Conservation (phyloP, 2,797 vertebrate species). For the Amblyopsis hoosieri region DNA sequence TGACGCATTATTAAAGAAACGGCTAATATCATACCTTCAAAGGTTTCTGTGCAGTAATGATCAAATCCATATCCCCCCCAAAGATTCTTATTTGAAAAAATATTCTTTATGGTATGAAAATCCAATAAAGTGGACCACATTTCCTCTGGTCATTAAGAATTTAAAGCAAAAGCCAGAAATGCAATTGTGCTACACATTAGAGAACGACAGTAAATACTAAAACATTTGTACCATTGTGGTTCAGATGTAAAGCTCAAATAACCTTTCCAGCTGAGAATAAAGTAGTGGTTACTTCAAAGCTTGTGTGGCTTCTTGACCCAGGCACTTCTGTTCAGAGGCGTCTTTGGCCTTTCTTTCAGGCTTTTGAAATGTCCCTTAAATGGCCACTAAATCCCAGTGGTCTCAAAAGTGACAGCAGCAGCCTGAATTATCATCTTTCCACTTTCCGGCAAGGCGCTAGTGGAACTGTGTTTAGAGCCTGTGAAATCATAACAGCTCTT, state of each 20-base stretch:
- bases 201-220: slow-evolving; percentile 19
- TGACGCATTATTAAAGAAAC: no score
- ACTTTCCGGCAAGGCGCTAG: slow-evolving; percentile 35
- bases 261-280: slow-evolving; percentile 57
- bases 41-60: no score
- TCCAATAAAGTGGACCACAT: not conserved
- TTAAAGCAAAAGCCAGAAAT: slow-evolving; percentile 5
- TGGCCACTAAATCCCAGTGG: slow-evolving; percentile 39
- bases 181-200: slow-evolving; percentile 16
- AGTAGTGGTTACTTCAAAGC: slow-evolving; percentile 47
- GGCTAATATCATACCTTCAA: no score
- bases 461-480: slow-evolving; percentile 50
- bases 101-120: not conserved
- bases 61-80: no score
- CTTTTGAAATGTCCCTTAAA: slow-evolving; percentile 46
- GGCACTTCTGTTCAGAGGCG: slow-evolving; percentile 49
- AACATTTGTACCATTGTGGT: slow-evolving; percentile 37
- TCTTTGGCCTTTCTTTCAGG: slow-evolving; percentile 48
- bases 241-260: slow-evolving; percentile 60
- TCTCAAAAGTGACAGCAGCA: slow-evolving; percentile 27
- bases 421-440: slow-evolving; percentile 39
- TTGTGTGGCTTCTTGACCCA: slow-evolving; percentile 41
- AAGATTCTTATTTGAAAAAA: not conserved
- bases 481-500: slow-evolving; percentile 65
- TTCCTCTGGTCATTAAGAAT: not conserved